phyloP scores from a whole-genome alignment of 2,113 vertebrate species.

The Oryzias javanicus region DNA sequence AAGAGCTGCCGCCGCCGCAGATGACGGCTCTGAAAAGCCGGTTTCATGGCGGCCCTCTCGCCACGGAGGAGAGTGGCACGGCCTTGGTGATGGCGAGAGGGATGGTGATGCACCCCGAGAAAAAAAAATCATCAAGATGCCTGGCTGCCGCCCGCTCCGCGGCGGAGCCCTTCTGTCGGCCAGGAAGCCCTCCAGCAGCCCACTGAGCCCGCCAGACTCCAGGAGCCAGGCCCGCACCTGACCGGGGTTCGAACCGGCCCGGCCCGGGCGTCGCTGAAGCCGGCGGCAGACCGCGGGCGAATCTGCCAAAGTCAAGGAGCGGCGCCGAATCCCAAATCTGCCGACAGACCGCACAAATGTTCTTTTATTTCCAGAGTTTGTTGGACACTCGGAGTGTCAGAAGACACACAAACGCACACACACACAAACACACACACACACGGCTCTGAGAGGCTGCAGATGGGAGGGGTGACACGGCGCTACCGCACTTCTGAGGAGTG shows the following conservation, averaged over 20 bases:
- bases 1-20: conserved; percentile 59
- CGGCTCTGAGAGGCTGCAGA: conserved; percentile 73
- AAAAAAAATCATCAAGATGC: conserved; percentile 69
- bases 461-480: conserved; percentile 77
- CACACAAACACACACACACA: conserved; percentile 10
- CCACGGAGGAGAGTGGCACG: conserved; percentile 55
- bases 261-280: too few species aligned
- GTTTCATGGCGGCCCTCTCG: conserved; percentile 42
- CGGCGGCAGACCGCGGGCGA: too few species aligned
- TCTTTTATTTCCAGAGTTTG: conserved; percentile 40
- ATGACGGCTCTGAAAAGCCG: conserved; percentile 47
- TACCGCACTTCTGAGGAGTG: conserved; percentile 76
- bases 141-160: conserved; percentile 74
- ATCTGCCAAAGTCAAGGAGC: conserved; percentile 73
- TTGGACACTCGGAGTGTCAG: conserved; percentile 30
- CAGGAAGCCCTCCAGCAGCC: conserved; percentile 75
- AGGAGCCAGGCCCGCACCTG: conserved; percentile 39
- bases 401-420: conserved; percentile 14
- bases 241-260: conserved; percentile 4
- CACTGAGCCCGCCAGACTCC: conserved; percentile 62
- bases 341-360: conserved; percentile 65
- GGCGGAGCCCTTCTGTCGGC: conserved; percentile 79
- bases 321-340: conserved; percentile 69
- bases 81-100: conserved; percentile 70
- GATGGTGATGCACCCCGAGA: conserved; percentile 72